These are phyloP conservation scores for Papilio gigon DNA, from an alignment of 2,888 invertebrate species.

Conservation along the genomic window DNA sequence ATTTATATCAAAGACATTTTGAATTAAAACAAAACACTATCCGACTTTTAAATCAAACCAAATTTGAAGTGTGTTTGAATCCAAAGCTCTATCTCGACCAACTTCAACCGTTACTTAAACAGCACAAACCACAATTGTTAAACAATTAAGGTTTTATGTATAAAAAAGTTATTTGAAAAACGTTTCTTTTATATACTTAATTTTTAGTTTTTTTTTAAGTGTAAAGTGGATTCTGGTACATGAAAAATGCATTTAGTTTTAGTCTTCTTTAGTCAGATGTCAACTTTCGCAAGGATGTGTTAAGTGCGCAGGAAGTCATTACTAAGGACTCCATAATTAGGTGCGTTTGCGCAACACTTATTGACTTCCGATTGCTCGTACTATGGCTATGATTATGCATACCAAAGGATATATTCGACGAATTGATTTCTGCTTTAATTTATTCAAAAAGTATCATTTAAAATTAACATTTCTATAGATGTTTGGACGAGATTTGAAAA, in stretches of 20 bases:
- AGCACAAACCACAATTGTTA: background rate
- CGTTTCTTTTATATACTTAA: background rate
- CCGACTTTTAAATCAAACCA: too few relatives aligned
- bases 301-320: slow-evolving; percentile 70
- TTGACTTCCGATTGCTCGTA: slow-evolving; percentile 64
- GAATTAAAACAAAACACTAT: too few relatives aligned
- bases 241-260: slow-evolving; percentile 33
- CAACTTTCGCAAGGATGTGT: slow-evolving; percentile 53
- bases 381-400: slow-evolving; percentile 50
- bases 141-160: background rate
- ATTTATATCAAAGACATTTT: too few relatives aligned
- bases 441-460: background rate
- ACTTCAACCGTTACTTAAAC: too few relatives aligned
- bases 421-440: background rate
- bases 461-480: background rate
- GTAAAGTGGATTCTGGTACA: slow-evolving; percentile 34
- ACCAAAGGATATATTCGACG: background rate
- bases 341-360: slow-evolving; percentile 70
- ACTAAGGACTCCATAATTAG: slow-evolving; percentile 68
- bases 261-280: slow-evolving; percentile 27
- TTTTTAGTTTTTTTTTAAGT: slow-evolving; percentile 40
- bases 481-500: background rate
- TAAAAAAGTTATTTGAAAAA: background rate
- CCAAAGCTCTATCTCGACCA: too few relatives aligned
- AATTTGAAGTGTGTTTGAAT: too few relatives aligned